Percentiles rank a stretch among this genome's conserved stretches.
These are phyloP conservation scores for Tupaia tana DNA, from an alignment of 2,113 vertebrate genomes.

Conservation along the genomic window DNA sequence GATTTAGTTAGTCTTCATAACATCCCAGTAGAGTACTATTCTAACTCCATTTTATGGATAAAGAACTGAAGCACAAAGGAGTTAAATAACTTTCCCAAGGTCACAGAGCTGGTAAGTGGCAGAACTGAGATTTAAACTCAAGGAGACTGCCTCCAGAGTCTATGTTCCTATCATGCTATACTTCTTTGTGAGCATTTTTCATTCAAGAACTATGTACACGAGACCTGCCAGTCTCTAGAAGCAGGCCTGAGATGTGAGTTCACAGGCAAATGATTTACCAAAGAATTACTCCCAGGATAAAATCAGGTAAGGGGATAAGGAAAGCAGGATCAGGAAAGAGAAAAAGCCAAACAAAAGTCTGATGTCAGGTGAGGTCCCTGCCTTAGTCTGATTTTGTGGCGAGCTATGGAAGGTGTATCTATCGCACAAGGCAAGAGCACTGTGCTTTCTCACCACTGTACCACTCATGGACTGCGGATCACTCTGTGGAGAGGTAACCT, in stretches of 20 bases:
- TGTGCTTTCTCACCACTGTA: background rate
- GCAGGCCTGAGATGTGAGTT: background rate
- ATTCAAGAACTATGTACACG: background rate
- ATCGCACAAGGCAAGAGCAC: background rate
- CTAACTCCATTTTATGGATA: background rate
- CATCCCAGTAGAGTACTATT: background rate
- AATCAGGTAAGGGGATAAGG: background rate
- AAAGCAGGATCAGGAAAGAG: background rate
- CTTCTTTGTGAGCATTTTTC: background rate
- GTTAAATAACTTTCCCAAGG: background rate
- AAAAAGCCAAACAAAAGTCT: background rate
- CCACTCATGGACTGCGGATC: background rate
- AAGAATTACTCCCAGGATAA: background rate
- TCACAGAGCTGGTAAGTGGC: background rate
- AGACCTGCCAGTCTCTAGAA: background rate
- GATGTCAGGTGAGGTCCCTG: background rate
- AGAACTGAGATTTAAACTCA: conserved; percentile 15
- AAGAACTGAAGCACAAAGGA: conserved; percentile 10
- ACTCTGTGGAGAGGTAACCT: background rate
- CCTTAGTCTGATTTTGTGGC: background rate
- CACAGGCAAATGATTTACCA: background rate
- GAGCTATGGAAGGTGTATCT: background rate
- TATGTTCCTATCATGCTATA: background rate
- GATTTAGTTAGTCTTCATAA: conserved; percentile 15
- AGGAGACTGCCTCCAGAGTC: background rate